phyloP scores from a whole-genome alignment of 2,888 invertebrate genomes.

The Melikaiella ostensackeni region DNA sequence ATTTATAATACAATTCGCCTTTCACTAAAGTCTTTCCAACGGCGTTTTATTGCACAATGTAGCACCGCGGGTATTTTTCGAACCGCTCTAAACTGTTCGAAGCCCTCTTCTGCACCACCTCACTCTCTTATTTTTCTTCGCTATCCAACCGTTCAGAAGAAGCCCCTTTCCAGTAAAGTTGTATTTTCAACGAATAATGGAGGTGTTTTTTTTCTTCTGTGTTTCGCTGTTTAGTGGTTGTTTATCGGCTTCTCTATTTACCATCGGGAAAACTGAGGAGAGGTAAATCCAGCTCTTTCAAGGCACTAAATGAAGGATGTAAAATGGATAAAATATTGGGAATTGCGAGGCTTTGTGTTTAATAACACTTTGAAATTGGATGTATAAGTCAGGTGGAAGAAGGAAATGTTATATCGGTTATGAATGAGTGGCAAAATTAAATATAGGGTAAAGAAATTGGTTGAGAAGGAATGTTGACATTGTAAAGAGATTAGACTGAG shows the following conservation, averaged over 20 bases:
- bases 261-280: background rate
- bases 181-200: background rate
- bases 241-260: background rate
- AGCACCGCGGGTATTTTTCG: background rate
- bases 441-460: too few relatives aligned
- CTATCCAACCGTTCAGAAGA: background rate
- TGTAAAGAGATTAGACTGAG: too few relatives aligned
- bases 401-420: background rate
- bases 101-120: background rate
- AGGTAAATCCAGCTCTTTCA: background rate
- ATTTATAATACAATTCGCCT: slow-evolving; percentile 11
- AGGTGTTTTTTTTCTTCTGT: background rate
- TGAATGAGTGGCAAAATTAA: too few relatives aligned
- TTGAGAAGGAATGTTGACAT: too few relatives aligned
- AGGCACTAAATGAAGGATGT: background rate
- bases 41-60: slow-evolving; percentile 8
- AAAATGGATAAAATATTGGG: background rate
- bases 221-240: background rate
- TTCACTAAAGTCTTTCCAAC: slow-evolving; percentile 18
- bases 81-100: slow-evolving; percentile 1
- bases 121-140: slow-evolving; percentile 3
- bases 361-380: background rate
- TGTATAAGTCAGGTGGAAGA: background rate
- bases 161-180: background rate
- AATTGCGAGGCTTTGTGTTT: background rate